phyloP scores from a whole-genome alignment of 2,113 vertebrate species.

The Lampris incognitus region DNA sequence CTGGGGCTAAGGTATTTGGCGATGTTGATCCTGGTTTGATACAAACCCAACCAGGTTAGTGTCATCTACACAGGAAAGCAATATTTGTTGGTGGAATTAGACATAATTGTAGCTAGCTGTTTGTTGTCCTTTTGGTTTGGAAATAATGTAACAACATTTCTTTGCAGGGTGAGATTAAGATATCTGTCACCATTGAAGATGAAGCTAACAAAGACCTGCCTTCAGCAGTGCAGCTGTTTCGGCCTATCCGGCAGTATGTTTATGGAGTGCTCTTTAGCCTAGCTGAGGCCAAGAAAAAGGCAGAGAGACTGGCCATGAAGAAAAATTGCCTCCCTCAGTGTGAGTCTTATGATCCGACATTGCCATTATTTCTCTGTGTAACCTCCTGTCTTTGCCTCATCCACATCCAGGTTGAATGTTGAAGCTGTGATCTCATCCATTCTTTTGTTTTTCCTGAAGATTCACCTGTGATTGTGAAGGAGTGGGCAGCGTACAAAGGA shows the following conservation, averaged over 20 bases:
- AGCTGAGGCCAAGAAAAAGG: slow-evolving; percentile 94
- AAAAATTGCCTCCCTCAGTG: slow-evolving; percentile 91
- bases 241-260: slow-evolving; percentile 95
- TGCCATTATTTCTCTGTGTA: too few species aligned
- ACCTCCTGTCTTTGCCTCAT: not conserved
- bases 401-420: not conserved
- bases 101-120: not conserved
- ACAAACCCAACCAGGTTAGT: too few species aligned
- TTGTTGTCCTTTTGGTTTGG: slow-evolving; percentile 1
- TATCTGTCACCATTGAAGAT: slow-evolving; percentile 96
- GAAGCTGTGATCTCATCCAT: not conserved
- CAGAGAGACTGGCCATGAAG: slow-evolving; percentile 92
- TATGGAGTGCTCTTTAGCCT: slow-evolving; percentile 98
- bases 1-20: too few species aligned
- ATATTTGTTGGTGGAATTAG: too few species aligned
- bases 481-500: slow-evolving; percentile 97
- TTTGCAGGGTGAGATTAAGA: slow-evolving; percentile 94
- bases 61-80: too few species aligned
- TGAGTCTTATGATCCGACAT: slow-evolving; percentile 47
- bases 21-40: too few species aligned
- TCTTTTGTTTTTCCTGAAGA: slow-evolving; percentile 70
- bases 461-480: slow-evolving; percentile 92
- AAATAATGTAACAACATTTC: slow-evolving; percentile 20
- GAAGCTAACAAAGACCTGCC: slow-evolving; percentile 98
- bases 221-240: slow-evolving; percentile 93